Evolutionary conservation across 2,888 invertebrate species (phyloP).

Genomic region (Pterobdella sp.): DNA sequence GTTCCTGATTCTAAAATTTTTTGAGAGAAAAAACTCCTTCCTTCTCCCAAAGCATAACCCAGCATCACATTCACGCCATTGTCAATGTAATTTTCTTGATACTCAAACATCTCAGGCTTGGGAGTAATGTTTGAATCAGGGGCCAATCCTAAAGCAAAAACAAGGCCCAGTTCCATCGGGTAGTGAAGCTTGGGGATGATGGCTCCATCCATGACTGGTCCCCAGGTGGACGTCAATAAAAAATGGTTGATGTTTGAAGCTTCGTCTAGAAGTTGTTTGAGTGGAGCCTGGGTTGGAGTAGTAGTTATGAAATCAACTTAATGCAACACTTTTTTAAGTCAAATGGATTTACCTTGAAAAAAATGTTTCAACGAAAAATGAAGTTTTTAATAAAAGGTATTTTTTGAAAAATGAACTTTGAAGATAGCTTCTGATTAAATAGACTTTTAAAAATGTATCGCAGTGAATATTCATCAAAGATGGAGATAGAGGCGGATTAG

Average conservation of each 20-base stretch:
- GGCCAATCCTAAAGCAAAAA: not conserved
- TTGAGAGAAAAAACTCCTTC: constrained; percentile 15
- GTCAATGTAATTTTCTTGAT: not conserved
- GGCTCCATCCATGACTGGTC: constrained; percentile 12
- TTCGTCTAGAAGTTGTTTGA: constrained; percentile 6
- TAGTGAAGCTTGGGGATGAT: not conserved
- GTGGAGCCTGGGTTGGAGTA: constrained; percentile 15
- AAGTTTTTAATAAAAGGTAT: too few relatives aligned
- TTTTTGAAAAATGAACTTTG: too few relatives aligned
- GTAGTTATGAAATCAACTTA: too few relatives aligned
- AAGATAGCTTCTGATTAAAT: too few relatives aligned
- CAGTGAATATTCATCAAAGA: too few relatives aligned
- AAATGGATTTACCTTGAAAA: too few relatives aligned
- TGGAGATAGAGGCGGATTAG: too few relatives aligned
- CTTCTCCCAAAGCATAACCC: constrained; percentile 24
- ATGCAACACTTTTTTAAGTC: too few relatives aligned
- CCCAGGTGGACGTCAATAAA: not conserved
- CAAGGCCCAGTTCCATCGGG: not conserved
- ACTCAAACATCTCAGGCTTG: not conserved
- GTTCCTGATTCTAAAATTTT: not conserved
- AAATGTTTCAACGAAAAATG: too few relatives aligned
- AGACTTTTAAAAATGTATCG: too few relatives aligned
- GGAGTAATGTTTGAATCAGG: not conserved
- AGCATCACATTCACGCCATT: constrained; percentile 14
- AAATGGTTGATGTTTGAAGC: not conserved